Base-by-base conservation (phyloP, 1,140 invertebrate genomes). In the Steinernema khuongi region DNA sequence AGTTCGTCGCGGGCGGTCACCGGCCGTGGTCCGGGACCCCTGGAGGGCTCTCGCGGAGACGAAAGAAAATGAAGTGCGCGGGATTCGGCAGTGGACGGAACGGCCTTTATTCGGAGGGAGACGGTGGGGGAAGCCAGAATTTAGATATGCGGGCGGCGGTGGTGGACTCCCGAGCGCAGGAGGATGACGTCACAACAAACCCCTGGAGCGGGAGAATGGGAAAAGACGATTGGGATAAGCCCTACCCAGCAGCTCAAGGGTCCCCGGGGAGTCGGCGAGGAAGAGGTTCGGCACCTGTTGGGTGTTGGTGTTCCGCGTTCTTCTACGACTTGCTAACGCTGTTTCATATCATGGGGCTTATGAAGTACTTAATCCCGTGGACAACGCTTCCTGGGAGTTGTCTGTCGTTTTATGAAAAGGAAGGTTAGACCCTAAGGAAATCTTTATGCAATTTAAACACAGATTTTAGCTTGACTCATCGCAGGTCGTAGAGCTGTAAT, bases 191-290 rank as follows among this genome's bases (percentile, higher is more conserved):
- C 50, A 60, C 11, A 7, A 22, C 14, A 11, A 7, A 60, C 50
- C 50, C 50, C 50, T 22, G 50, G 50, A 14, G 50, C 7, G 19
- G 50, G 26, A 60, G 22, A 26, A 60, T 60, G 50, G 14, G 22
- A n/a, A 60, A 60, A 60, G 50, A 60, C 50, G 50, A 60, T 60
- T 60, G 50, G 50, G 50, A 60, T 60, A n/a, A 60, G 50, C 50
- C 26, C 26, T 7, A 2, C 26, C 36, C 7, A 60, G 50, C 50
- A 17, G 14, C 50, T 60, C 50, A 4, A 26, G 50, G 50, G 22
- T 60, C 50, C 50, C 50, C 50, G 50, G 50, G 50, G 50, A 7
- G 50, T 26, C 11, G 50, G 7, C 4, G 50, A 60, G 50, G 50
- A 22, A 26, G 50, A 60, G 2, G 50, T 22, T 14, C 4, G 26